These are phyloP conservation scores for Deilephila porcellus DNA, from an alignment of 2,888 invertebrate species.

Conservation along the genomic window DNA sequence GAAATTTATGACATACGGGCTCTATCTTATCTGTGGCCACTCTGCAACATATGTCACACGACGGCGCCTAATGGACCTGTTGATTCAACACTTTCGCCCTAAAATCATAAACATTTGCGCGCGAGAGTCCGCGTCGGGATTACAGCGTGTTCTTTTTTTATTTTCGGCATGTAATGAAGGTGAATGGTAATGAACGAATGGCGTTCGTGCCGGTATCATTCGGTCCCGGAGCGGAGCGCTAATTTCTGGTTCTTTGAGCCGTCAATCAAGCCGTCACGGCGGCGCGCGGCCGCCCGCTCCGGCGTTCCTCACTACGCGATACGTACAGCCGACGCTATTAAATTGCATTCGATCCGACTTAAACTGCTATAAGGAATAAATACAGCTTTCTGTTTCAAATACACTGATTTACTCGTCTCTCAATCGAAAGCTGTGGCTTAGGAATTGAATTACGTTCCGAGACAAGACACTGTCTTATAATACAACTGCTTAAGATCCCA, in stretches of 20 bases:
- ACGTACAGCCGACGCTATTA: slow-evolving; percentile 55
- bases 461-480: not conserved
- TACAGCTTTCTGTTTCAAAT: slow-evolving; percentile 50
- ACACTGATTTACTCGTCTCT: slow-evolving; percentile 45
- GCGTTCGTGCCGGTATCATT: slow-evolving; percentile 41
- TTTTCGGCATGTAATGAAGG: slow-evolving; percentile 40
- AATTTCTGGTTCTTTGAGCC: slow-evolving; percentile 82
- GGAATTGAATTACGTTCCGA: not conserved
- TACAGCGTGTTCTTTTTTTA: slow-evolving; percentile 69
- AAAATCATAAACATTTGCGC: slow-evolving; percentile 66
- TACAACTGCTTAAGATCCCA: no score
- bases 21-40: slow-evolving; percentile 83
- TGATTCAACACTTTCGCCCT: slow-evolving; percentile 76
- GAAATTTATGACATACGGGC: slow-evolving; percentile 79
- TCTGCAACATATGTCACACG: slow-evolving; percentile 77
- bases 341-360: slow-evolving; percentile 62
- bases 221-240: slow-evolving; percentile 56
- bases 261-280: slow-evolving; percentile 77
- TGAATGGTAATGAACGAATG: slow-evolving; percentile 50
- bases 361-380: slow-evolving; percentile 50
- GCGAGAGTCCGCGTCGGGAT: slow-evolving; percentile 47
- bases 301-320: slow-evolving; percentile 64
- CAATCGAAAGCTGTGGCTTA: slow-evolving; percentile 8
- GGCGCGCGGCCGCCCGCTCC: slow-evolving; percentile 55
- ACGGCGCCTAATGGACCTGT: slow-evolving; percentile 75